These are phyloP conservation scores for Zoroaster sp. DNA, from an alignment of 53 echinoderm and acorn worm genomes.

Conservation along the genomic window DNA sequence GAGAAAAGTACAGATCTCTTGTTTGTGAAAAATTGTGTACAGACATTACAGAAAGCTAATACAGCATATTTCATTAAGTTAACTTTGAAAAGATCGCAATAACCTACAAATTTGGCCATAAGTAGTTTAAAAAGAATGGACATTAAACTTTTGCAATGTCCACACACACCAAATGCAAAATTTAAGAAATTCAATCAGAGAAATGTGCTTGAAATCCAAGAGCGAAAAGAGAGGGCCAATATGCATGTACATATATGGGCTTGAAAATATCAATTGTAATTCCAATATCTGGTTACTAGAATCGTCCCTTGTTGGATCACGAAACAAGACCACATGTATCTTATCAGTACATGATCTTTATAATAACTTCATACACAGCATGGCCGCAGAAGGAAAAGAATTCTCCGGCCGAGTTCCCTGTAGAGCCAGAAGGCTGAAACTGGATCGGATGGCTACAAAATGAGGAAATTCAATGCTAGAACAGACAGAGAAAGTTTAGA, in stretches of 20 bases:
- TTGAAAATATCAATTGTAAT: not conserved
- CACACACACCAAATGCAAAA: no score
- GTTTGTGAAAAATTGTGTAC: no score
- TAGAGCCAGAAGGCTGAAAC: conserved; percentile 52
- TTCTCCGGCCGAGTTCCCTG: conserved; percentile 11
- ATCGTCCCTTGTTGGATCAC: not conserved
- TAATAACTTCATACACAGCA: conserved; percentile 24
- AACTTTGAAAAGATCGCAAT: no score
- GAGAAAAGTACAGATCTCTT: no score
- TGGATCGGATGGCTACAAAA: not conserved
- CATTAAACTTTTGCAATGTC: no score
- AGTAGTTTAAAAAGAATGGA: no score
- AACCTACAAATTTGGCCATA: no score
- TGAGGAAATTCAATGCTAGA: conserved; percentile 11
- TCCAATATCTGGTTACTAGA: not conserved
- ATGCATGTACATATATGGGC: not conserved
- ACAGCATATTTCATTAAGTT: no score
- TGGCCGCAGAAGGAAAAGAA: conserved; percentile 33
- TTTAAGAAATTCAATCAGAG: no score
- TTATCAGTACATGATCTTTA: not conserved
- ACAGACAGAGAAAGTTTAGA: not conserved
- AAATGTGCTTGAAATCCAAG: no score
- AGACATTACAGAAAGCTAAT: no score
- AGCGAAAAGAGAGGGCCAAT: not conserved
- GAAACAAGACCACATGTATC: not conserved